These are phyloP conservation scores for Setophaga petechia DNA, from an alignment of 2,113 vertebrate species.

Conservation along the genomic window DNA sequence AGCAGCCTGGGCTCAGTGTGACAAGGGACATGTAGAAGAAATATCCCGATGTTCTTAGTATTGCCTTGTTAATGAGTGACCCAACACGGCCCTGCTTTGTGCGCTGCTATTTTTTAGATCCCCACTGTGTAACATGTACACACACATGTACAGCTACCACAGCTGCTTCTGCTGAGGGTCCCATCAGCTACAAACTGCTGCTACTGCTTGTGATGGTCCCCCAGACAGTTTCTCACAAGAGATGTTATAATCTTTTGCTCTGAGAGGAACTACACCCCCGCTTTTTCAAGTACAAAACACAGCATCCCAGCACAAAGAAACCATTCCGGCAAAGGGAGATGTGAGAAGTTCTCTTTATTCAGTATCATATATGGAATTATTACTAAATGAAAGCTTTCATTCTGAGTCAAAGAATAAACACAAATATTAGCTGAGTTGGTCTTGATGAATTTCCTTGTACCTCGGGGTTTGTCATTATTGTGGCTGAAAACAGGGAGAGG, in stretches of 20 bases:
- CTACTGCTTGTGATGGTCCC: background rate
- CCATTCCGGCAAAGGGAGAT: background rate
- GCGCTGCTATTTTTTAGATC: background rate
- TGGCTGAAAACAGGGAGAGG: background rate
- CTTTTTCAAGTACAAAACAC: background rate
- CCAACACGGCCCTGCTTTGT: accelerated
- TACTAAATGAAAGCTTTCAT: background rate
- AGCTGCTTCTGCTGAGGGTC: background rate
- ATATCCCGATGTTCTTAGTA: background rate
- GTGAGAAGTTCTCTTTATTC: background rate
- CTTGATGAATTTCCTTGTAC: background rate
- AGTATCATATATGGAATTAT: background rate
- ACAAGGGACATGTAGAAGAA: accelerated
- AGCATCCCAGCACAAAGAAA: background rate
- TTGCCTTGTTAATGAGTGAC: background rate
- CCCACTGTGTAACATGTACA: accelerated
- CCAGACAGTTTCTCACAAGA: background rate
- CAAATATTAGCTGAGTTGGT: background rate
- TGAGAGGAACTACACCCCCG: accelerated
- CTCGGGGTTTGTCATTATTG: background rate
- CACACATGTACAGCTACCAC: accelerated
- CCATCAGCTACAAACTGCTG: background rate
- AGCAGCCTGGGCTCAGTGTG: background rate
- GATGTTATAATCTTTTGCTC: background rate
- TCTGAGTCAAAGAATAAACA: background rate